Percentiles rank a stretch among this genome's conserved stretches.
Conservation (phyloP, 1,140 invertebrate genomes). For the Drosophila melanogaster region Release_6_plus_ISO1_MT NC_004354.4:15067501-15068000, state of each 20-base stretch:
- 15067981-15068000: slow-evolving; percentile 99
- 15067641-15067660: slow-evolving; percentile 92
- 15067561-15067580: slow-evolving; percentile 96
- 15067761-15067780: too few relatives aligned
- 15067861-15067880: background rate
- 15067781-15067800: background rate
- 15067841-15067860: background rate
- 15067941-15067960: slow-evolving; percentile 97
- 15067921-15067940: slow-evolving; percentile 97
- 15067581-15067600: slow-evolving; percentile 95
- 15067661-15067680: background rate
- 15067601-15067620: slow-evolving; percentile 97
- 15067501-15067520: slow-evolving; percentile 94
- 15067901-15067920: slow-evolving; percentile 98
- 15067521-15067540: slow-evolving; percentile 97
- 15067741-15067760: too few relatives aligned
- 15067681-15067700: too few relatives aligned
- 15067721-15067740: too few relatives aligned
- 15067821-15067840: background rate
- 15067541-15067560: slow-evolving; percentile 97
- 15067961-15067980: slow-evolving; percentile 98
- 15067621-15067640: slow-evolving; percentile 98
- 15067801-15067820: background rate
- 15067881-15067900: slow-evolving; percentile 90
- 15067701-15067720: background rate